Percentiles rank a stretch among this genome's conserved stretches.
phyloP scores from a whole-genome alignment of 2,113 vertebrate species.

The Sinocyclocheilus maitianheensis region DNA sequence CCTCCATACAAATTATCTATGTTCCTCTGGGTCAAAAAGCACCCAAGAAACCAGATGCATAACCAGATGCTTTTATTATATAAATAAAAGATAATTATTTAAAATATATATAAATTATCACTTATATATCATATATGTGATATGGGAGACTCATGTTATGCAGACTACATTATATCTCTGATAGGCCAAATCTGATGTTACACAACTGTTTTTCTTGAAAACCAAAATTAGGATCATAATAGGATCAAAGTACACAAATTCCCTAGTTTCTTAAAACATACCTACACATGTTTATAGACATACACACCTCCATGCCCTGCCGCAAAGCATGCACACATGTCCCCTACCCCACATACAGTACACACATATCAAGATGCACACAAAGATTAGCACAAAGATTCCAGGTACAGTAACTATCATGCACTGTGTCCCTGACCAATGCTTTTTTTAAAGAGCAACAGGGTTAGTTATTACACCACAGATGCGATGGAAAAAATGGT shows the following conservation, averaged over 20 bases:
- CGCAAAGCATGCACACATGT: background rate
- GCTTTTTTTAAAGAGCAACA: too few relatives aligned
- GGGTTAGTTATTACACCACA: too few relatives aligned
- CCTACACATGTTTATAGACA: background rate
- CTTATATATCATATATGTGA: background rate
- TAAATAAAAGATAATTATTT: too few relatives aligned
- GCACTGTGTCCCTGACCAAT: background rate
- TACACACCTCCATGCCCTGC: background rate
- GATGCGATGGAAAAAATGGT: background rate
- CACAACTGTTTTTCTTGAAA: conserved; percentile 37
- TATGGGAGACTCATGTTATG: background rate
- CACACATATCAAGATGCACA: background rate
- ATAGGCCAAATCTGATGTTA: background rate
- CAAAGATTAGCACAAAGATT: background rate
- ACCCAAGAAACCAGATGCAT: too few relatives aligned
- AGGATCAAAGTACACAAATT: conserved; percentile 51
- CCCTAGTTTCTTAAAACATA: too few relatives aligned
- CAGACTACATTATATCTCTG: background rate
- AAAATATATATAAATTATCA: too few relatives aligned
- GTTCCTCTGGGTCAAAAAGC: too few relatives aligned
- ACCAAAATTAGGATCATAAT: conserved; percentile 3
- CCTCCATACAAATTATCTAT: too few relatives aligned
- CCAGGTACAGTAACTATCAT: background rate
- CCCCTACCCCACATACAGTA: too few relatives aligned
- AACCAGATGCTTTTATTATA: too few relatives aligned